Evolutionary conservation across 2,888 invertebrate genomes (phyloP).

Genomic region (Epinotia nisella): DNA sequence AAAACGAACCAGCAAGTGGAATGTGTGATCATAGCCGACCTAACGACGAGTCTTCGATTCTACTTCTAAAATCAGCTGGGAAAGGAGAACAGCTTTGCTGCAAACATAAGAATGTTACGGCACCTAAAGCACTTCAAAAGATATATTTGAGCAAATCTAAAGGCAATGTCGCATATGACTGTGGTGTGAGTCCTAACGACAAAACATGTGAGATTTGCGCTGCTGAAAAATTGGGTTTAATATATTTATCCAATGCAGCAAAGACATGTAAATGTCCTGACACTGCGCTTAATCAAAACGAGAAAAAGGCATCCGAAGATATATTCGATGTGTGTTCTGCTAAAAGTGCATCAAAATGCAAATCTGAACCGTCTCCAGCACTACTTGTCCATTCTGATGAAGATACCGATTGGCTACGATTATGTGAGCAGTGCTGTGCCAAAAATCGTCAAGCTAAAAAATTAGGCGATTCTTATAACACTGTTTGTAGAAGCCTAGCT

Average conservation of each 20-base stretch:
- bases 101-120: background rate
- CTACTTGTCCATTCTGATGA: background rate
- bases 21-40: background rate
- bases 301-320: background rate
- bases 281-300: background rate
- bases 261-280: background rate
- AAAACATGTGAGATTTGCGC: background rate
- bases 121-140: background rate
- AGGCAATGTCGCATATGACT: too few species aligned
- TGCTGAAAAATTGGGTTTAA: background rate
- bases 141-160: background rate
- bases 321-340: background rate
- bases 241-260: background rate
- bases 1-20: background rate
- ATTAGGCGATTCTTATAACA: background rate
- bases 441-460: background rate
- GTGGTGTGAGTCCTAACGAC: background rate
- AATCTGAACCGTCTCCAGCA: background rate
- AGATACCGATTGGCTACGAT: background rate
- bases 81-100: background rate
- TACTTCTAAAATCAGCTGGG: background rate
- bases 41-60: background rate
- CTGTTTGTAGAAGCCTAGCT: background rate
- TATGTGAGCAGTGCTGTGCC: background rate
- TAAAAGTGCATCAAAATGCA: background rate